Evolutionary conservation across 2,888 invertebrate genomes (phyloP).

Genomic region (Leucophenga montana): DNA sequence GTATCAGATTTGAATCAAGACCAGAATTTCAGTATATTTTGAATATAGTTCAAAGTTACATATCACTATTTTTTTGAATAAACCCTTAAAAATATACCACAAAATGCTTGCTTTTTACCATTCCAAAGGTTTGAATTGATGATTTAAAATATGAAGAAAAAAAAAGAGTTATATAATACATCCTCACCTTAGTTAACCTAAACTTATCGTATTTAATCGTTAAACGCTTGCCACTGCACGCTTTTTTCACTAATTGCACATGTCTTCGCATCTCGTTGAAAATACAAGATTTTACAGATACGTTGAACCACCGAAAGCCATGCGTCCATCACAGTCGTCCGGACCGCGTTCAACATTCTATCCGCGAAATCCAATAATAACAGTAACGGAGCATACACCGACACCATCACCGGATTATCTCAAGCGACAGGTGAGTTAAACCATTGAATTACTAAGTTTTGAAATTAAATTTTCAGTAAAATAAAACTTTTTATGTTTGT

Average conservation of each 20-base stretch:
- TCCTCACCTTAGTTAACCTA: too few relatives aligned
- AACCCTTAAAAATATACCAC: not conserved
- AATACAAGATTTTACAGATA: constrained; percentile 73
- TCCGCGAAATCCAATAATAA: constrained; percentile 94
- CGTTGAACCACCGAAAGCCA: constrained; percentile 70
- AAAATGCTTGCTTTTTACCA: too few relatives aligned
- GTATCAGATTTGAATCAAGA: not conserved
- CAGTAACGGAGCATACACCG: constrained; percentile 96
- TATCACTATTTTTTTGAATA: not conserved
- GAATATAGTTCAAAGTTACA: not conserved
- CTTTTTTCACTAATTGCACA: constrained; percentile 56
- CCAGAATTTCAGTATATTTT: constrained; percentile 15
- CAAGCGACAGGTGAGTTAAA: constrained; percentile 80
- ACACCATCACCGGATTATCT: constrained; percentile 91
- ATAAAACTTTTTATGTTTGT: too few relatives aligned
- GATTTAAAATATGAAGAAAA: too few relatives aligned
- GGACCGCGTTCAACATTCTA: constrained; percentile 74
- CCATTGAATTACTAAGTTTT: not conserved
- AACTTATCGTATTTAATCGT: too few relatives aligned
- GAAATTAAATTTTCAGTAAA: not conserved
- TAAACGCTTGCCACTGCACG: constrained; percentile 39
- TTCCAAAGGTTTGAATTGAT: too few relatives aligned
- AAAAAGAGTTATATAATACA: too few relatives aligned
- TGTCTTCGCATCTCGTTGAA: constrained; percentile 58
- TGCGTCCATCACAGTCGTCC: constrained; percentile 67